Conservation (phyloP, 2,888 invertebrate genomes). For the Erpobdella octoculata region DNA sequence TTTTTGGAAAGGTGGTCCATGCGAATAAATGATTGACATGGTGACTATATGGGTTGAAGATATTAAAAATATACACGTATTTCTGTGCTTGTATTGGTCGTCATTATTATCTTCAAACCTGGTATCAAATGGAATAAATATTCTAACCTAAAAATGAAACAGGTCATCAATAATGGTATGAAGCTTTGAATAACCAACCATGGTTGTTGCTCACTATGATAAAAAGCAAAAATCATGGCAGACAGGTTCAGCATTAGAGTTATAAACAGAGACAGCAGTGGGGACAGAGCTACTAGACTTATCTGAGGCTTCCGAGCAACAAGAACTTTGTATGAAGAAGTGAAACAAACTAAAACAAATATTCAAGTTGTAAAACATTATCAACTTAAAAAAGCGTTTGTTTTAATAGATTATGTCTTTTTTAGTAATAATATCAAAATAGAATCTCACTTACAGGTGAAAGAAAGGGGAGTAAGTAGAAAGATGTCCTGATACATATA, state of each 20-base stretch:
- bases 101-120: background rate
- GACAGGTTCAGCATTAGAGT: constrained; percentile 61
- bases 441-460: constrained; percentile 49
- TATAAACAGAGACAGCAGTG: constrained; percentile 64
- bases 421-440: too few relatives aligned
- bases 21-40: constrained; percentile 77
- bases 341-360: constrained; percentile 64
- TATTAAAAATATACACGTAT: constrained; percentile 74
- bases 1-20: constrained; percentile 79
- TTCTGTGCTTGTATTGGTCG: constrained; percentile 58
- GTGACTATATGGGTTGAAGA: constrained; percentile 86
- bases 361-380: background rate
- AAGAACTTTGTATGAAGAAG: constrained; percentile 60
- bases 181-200: constrained; percentile 57
- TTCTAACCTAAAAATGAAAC: too few relatives aligned
- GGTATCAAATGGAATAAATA: background rate
- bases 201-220: constrained; percentile 60
- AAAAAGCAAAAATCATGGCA: constrained; percentile 60
- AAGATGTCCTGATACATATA: constrained; percentile 56
- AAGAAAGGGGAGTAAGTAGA: constrained; percentile 53
- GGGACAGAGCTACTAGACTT: constrained; percentile 62
- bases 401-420: too few relatives aligned
- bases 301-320: constrained; percentile 64
- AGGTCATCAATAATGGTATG: background rate
- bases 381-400: background rate